Evolutionary conservation across 2,797 vertebrate species (phyloP).

Genomic region (Cercopithecus mitis): DNA sequence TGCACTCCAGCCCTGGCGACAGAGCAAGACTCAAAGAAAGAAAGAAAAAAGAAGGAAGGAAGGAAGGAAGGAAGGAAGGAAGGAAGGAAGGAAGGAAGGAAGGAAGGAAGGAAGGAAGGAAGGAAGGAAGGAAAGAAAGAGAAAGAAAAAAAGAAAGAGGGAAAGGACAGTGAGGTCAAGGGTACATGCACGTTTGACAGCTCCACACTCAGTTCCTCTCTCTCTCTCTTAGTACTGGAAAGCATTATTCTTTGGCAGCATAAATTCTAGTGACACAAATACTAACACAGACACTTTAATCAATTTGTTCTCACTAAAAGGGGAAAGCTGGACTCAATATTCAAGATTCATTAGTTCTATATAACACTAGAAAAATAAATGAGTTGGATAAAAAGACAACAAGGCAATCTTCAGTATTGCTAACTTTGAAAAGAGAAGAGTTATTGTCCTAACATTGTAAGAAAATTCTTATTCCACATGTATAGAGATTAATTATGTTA

Average conservation of each 20-base stretch:
- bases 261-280: not conserved
- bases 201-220: not conserved
- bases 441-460: not conserved
- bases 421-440: not conserved
- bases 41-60: no score
- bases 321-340: not conserved
- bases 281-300: not conserved
- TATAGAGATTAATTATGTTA: not conserved
- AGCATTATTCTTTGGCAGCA: not conserved
- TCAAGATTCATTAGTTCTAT: not conserved
- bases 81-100: no score
- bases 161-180: not conserved
- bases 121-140: no score
- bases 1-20: no score
- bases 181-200: not conserved
- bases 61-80: no score
- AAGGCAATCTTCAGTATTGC: not conserved
- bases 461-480: not conserved
- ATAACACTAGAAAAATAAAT: not conserved
- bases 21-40: no score
- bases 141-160: no score
- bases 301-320: not conserved
- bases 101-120: accelerated
- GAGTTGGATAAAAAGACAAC: not conserved
- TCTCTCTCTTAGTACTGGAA: not conserved